These are phyloP conservation scores for Phenacoccus solenopsis DNA, from an alignment of 1,140 invertebrate genomes.

Conservation along the genomic window DNA sequence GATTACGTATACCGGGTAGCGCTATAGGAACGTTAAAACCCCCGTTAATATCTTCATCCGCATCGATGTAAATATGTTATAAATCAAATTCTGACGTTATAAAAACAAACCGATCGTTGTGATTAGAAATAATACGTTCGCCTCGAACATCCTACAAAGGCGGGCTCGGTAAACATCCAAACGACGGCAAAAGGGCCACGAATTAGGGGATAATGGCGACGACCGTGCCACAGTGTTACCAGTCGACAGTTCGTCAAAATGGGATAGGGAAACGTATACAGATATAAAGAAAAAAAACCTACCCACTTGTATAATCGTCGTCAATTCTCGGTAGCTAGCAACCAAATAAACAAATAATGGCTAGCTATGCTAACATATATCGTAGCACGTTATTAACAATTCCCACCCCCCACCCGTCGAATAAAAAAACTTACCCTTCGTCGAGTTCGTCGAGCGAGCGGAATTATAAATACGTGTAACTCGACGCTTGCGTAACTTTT, in stretches of 20 bases:
- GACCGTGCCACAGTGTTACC: neutral
- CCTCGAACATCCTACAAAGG: neutral
- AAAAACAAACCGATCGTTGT: conserved; percentile 9
- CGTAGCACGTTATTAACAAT: neutral
- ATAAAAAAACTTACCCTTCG: conserved; percentile 8
- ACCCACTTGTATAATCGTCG: neutral
- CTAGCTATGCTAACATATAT: neutral
- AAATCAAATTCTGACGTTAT: conserved; percentile 15
- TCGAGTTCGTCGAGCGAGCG: neutral
- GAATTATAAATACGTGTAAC: conserved; percentile 11
- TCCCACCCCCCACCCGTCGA: neutral
- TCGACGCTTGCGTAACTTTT: neutral
- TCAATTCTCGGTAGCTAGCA: conserved; percentile 7
- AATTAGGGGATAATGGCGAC: conserved; percentile 4
- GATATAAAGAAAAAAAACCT: neutral
- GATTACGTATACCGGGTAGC: neutral
- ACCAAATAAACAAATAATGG: conserved; percentile 18
- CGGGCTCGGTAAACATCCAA: neutral
- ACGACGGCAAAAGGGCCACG: neutral
- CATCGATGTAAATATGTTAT: conserved; percentile 8
- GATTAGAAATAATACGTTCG: conserved; percentile 11
- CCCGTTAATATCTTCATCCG: neutral
- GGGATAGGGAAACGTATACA: neutral
- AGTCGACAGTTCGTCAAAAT: conserved; percentile 13
- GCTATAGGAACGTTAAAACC: neutral